phyloP scores from a whole-genome alignment of 2,888 invertebrate genomes.

The Agrochola circellaris region DNA sequence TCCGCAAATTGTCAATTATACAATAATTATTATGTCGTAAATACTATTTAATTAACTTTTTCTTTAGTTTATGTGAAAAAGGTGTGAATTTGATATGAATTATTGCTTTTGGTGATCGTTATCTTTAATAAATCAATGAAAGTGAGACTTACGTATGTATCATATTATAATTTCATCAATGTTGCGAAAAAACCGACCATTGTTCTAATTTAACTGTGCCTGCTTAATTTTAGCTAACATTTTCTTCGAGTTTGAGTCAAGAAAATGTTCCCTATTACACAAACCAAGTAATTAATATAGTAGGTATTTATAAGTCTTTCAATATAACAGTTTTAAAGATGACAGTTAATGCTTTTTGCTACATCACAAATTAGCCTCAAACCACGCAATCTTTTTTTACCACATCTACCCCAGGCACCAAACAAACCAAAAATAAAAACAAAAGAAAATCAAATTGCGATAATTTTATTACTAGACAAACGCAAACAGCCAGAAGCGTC shows the following conservation, averaged over 20 bases:
- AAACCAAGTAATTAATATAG: too few relatives aligned
- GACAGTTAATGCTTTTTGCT: background rate
- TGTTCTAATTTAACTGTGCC: background rate
- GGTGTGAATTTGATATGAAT: background rate
- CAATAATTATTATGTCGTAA: background rate
- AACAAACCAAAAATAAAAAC: constrained; percentile 10
- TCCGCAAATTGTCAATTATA: background rate
- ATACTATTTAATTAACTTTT: background rate
- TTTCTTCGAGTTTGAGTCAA: too few relatives aligned
- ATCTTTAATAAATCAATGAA: background rate
- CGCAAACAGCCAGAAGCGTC: constrained; percentile 52
- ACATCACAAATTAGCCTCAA: constrained; percentile 2
- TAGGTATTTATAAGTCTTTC: background rate
- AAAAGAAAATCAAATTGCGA: constrained; percentile 26
- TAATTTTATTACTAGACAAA: constrained; percentile 58
- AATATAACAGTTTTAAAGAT: background rate
- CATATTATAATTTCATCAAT: background rate
- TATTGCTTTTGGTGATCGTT: constrained; percentile 7
- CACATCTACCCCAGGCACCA: background rate
- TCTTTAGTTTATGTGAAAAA: background rate
- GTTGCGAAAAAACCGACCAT: background rate
- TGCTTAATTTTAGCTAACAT: background rate
- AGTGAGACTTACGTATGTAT: background rate
- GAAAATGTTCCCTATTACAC: background rate
- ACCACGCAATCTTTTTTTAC: background rate